phyloP scores from a whole-genome alignment of 2,888 invertebrate species.

The Cephonodes hylas region DNA sequence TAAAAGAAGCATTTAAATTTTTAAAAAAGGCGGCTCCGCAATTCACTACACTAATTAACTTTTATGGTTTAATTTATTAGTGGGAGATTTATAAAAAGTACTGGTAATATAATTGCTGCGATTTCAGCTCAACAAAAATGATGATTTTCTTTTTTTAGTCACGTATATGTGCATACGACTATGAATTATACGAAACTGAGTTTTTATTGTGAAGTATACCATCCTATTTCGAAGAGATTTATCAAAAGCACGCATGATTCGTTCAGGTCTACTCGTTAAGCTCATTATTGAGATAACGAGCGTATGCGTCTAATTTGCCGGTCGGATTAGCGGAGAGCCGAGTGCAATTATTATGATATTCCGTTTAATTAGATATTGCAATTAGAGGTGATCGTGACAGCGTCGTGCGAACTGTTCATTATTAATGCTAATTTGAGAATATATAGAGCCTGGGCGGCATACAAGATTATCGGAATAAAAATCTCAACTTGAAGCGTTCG shows the following conservation, averaged over 20 bases:
- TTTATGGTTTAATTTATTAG: no score
- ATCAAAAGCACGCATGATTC: slow-evolving; percentile 31
- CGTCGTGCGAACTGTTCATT: slow-evolving; percentile 56
- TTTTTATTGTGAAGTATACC: background rate
- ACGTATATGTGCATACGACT: no score
- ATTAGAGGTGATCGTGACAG: slow-evolving; percentile 62
- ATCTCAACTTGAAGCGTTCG: slow-evolving; percentile 22
- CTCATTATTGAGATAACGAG: slow-evolving; percentile 39
- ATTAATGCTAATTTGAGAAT: slow-evolving; percentile 57
- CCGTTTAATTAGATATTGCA: slow-evolving; percentile 62
- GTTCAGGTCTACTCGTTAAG: slow-evolving; percentile 42
- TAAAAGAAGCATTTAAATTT: no score
- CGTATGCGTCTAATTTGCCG: slow-evolving; percentile 50
- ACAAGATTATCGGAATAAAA: slow-evolving; percentile 26
- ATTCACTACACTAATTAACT: no score
- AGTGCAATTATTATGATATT: slow-evolving; percentile 58
- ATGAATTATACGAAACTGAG: background rate
- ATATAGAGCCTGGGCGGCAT: slow-evolving; percentile 22
- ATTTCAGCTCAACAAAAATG: no score
- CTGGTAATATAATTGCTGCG: no score
- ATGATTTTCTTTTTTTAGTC: background rate
- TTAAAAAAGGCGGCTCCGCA: no score
- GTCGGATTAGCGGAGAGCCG: slow-evolving; percentile 42
- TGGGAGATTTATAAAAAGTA: no score
- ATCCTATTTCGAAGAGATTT: slow-evolving; percentile 1